A percentile compares a stretch with the other conserved stretches of the same genome.
phyloP scores from a whole-genome alignment of 2,888 invertebrate species.

The Phorcus lineatus region DNA sequence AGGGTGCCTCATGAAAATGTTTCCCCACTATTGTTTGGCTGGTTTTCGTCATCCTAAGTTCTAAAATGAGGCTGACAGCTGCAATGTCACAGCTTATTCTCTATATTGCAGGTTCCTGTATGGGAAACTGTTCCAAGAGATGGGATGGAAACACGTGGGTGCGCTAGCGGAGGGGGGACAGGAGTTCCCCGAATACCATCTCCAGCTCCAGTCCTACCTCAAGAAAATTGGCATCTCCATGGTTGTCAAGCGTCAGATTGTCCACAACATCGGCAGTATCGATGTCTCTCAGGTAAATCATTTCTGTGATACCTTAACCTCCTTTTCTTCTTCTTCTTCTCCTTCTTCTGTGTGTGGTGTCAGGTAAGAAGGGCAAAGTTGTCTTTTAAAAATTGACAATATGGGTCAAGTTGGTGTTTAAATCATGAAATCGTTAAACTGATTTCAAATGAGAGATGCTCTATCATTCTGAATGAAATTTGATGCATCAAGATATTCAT shows the following conservation, averaged over 20 bases:
- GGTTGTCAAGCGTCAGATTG: slow-evolving; percentile 83
- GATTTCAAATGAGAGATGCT: neutral
- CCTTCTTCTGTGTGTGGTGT: too few species aligned
- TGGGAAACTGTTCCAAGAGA: slow-evolving; percentile 61
- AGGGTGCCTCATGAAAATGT: too few species aligned
- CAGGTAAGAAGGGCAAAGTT: too few species aligned
- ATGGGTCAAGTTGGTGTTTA: neutral
- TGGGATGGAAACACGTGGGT: slow-evolving; percentile 83
- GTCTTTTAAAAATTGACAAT: too few species aligned
- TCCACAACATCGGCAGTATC: slow-evolving; percentile 76
- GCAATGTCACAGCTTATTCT: neutral
- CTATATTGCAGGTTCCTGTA: slow-evolving; percentile 79
- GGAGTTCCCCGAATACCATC: slow-evolving; percentile 86
- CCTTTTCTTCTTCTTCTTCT: too few species aligned
- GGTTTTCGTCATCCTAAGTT: too few species aligned
- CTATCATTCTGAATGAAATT: neutral
- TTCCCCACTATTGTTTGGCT: too few species aligned
- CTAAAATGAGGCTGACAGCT: neutral
- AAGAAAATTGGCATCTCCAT: slow-evolving; percentile 81
- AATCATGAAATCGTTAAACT: neutral
- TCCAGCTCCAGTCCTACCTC: slow-evolving; percentile 82
- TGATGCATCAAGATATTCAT: too few species aligned
- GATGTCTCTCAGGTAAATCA: slow-evolving; percentile 57
- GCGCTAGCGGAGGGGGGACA: slow-evolving; percentile 87
- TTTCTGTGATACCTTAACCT: too few species aligned